Base-by-base conservation (phyloP, 2,113 vertebrate genomes). In the Benitochromis conjunctus region DNA sequence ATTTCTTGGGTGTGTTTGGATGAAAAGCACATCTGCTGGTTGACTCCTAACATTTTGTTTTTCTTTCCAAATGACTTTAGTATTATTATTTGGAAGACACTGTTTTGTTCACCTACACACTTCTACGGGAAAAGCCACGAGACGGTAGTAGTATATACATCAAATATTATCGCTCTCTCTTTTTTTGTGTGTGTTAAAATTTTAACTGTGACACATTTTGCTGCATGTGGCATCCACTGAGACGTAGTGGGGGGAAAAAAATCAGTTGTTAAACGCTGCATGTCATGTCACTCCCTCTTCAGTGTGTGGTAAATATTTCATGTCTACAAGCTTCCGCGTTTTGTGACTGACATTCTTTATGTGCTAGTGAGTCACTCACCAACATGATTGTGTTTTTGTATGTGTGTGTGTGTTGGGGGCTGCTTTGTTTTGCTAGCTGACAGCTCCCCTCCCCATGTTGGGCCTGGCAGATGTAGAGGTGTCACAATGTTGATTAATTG, bases 401-500 rank as follows among this genome's bases (percentile, higher is more conserved):
- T 79, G 34, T 62, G 43, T 51, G 83, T 93, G 84, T 51, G 82
- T 83, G 87, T 86, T 16, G 79, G 81, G 92, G 92, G 91, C 92
- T 94, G 91, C 89, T 93, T 95, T 94, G 93, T 94, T 95, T 93
- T 95, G 91, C 86, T 91, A 91, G 95, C 95, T 97, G 96, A 97
- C 95, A 96, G 95, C 95, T 95, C 95, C 95, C 91, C 92, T 89
- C 93, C 91, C 93, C 77, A 56, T 94, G 93, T 95, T 93, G 93
- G 89, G 89, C 94, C 95, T 95, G 95, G 95, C 97, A 97, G 97
- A 97, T 97, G 97, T 94, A 95, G 95, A 96, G 95, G 96, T 97
- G 97, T 97, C 97, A 97, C 94, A 92, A 96, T 95, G 95, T 96
- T 96, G 97, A 97, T 97, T 97, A 96, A 97, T 97, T 95, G 95